Conservation (phyloP, 2,113 vertebrate genomes). For the Toxostoma redivivum region DNA sequence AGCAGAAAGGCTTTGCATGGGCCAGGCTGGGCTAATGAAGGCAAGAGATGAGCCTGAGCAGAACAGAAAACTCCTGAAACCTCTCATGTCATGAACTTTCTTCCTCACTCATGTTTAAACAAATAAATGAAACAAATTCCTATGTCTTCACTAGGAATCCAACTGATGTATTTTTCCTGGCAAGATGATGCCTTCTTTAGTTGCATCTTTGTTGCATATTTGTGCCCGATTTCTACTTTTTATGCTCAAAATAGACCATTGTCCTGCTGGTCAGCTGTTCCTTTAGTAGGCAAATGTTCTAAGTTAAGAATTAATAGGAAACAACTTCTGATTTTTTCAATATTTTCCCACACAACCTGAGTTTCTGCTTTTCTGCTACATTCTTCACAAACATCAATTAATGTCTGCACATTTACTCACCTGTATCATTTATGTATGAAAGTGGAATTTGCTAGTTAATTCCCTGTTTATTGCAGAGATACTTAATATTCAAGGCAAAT, state of each 20-base stretch:
- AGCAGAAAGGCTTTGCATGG: not conserved
- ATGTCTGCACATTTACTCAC: not conserved
- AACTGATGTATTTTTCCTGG: not conserved
- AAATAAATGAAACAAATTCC: not conserved
- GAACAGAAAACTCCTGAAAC: not conserved
- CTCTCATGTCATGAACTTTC: not conserved
- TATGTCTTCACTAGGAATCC: not conserved
- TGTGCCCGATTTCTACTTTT: not conserved
- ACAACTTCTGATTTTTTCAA: not conserved
- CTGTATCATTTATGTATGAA: not conserved
- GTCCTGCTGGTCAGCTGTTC: not conserved
- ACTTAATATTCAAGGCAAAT: not conserved
- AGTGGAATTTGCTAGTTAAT: not conserved
- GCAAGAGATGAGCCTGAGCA: rapidly evolving
- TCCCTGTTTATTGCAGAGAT: not conserved
- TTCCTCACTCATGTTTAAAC: not conserved
- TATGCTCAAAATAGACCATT: not conserved
- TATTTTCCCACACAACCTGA: not conserved
- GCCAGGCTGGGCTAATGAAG: not conserved
- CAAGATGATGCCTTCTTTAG: not conserved
- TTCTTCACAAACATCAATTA: not conserved
- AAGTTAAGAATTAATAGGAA: not conserved
- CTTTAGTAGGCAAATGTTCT: not conserved
- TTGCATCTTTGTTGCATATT: not conserved
- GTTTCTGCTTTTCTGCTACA: not conserved